phyloP scores from a whole-genome alignment of 2,797 vertebrate species.

The Todus mexicanus region DNA sequence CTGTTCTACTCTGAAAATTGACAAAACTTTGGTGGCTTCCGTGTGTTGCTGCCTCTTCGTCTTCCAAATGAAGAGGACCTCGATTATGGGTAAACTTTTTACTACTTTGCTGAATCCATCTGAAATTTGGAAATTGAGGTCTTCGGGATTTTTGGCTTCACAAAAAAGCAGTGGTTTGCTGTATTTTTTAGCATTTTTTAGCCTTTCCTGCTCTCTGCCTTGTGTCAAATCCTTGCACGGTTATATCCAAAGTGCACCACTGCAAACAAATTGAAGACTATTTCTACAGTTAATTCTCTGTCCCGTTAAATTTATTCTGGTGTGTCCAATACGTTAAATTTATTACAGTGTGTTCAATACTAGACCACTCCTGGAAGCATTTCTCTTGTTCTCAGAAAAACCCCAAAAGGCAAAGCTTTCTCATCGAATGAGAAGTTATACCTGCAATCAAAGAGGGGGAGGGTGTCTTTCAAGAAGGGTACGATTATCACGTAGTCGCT shows the following conservation, averaged over 20 bases:
- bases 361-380: not conserved
- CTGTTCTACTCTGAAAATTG: conserved; percentile 67
- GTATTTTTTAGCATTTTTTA: not conserved
- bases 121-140: not conserved
- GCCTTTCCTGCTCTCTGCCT: not conserved
- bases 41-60: not conserved
- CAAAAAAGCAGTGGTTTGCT: not conserved
- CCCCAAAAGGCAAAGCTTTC: not conserved
- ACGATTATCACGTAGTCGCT: not conserved
- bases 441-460: not conserved
- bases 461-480: not conserved
- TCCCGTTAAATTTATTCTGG: not conserved
- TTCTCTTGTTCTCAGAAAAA: not conserved
- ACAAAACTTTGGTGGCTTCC: not conserved
- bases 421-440: not conserved
- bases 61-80: not conserved
- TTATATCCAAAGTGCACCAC: not conserved
- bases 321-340: not conserved
- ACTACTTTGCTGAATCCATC: not conserved
- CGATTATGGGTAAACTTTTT: not conserved
- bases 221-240: not conserved
- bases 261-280: not conserved
- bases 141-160: not conserved
- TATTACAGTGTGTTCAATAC: not conserved
- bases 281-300: not conserved